Evolutionary conservation across 2,113 vertebrate genomes (phyloP).

Genomic region (Rhinolophus ferrumequinum): DNA sequence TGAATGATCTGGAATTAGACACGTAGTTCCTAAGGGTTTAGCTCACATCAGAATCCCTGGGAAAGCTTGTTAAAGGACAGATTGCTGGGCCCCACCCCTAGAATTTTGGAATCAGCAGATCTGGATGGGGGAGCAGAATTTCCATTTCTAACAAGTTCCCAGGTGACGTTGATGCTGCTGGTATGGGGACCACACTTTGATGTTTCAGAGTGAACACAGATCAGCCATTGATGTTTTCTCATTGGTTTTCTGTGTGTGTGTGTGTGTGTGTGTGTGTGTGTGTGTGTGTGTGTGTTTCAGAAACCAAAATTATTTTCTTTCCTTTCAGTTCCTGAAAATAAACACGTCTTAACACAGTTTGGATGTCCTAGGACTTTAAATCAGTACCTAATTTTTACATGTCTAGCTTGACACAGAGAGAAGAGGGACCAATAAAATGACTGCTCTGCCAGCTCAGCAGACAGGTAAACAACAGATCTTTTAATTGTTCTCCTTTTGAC

Average conservation of each 20-base stretch:
- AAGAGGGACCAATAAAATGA: background rate
- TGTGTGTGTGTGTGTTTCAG: background rate
- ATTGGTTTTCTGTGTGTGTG: background rate
- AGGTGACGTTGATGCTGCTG: background rate
- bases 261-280: too few relatives aligned
- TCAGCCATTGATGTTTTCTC: background rate
- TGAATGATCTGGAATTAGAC: background rate
- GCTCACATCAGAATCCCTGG: background rate
- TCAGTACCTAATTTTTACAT: constrained; percentile 2
- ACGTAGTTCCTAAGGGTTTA: background rate
- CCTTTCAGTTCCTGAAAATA: constrained; percentile 21
- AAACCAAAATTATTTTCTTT: constrained; percentile 18
- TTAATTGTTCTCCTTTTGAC: background rate
- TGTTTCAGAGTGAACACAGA: background rate
- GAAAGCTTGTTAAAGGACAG: background rate
- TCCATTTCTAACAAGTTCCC: background rate
- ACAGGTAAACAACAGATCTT: constrained; percentile 2
- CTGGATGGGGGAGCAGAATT: background rate
- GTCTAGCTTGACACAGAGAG: background rate
- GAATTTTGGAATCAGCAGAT: background rate
- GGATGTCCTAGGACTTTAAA: background rate
- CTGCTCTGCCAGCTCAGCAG: background rate
- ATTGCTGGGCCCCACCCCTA: too few relatives aligned
- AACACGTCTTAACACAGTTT: constrained; percentile 2
- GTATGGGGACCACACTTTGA: background rate